Percentiles rank a stretch among this genome's conserved stretches.
phyloP scores from a whole-genome alignment of 2,797 vertebrate genomes.

The Xyrichtys novacula region DNA sequence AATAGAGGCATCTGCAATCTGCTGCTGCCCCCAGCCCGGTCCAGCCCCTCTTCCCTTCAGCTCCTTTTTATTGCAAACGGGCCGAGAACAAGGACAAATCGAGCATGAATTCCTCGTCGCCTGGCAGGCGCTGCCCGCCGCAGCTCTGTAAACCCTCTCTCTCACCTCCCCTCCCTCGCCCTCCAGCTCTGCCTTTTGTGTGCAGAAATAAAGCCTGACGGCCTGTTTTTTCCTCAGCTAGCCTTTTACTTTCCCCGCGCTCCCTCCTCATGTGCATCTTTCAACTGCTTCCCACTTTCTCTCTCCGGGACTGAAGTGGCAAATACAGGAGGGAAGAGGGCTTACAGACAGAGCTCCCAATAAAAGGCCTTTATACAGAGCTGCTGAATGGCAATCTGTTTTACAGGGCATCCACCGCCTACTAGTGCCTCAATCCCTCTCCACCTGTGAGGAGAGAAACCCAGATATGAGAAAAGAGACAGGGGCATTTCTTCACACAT shows the following conservation, averaged over 20 bases:
- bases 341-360: slow-evolving; percentile 74
- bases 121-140: slow-evolving; percentile 73
- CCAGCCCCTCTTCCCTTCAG: slow-evolving; percentile 69
- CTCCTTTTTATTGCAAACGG: slow-evolving; percentile 75
- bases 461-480: slow-evolving; percentile 27
- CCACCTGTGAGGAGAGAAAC: not conserved
- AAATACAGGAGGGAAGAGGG: slow-evolving; percentile 68
- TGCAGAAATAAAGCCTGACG: slow-evolving; percentile 46
- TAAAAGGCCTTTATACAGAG: slow-evolving; percentile 74
- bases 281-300: slow-evolving; percentile 73
- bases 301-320: slow-evolving; percentile 56
- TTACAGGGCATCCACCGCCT: slow-evolving; percentile 57
- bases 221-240: slow-evolving; percentile 61
- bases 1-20: slow-evolving; percentile 85
- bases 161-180: slow-evolving; percentile 57
- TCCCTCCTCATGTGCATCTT: slow-evolving; percentile 68
- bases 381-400: slow-evolving; percentile 77
- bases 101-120: slow-evolving; percentile 80
- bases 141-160: slow-evolving; percentile 60
- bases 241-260: slow-evolving; percentile 50
- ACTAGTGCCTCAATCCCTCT: slow-evolving; percentile 36
- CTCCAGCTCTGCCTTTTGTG: slow-evolving; percentile 70
- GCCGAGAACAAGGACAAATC: slow-evolving; percentile 81
- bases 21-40: slow-evolving; percentile 70
- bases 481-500: not conserved